Evolutionary conservation across 2,888 invertebrate species (phyloP).

Genomic region (Oxystoma pomonae): DNA sequence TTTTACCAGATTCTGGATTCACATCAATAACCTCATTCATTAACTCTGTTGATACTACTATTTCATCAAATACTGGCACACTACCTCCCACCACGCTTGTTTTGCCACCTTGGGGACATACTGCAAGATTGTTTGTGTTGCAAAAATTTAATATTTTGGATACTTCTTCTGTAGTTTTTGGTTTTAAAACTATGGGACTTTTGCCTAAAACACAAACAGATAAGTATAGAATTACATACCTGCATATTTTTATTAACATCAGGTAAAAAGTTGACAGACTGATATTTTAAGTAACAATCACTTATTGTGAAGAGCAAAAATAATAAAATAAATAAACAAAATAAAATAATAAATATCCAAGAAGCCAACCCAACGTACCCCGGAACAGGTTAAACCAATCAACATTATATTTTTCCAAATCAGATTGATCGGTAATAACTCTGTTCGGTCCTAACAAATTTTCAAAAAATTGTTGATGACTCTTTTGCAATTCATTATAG

Average conservation of each 20-base stretch:
- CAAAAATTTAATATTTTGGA: slow-evolving; percentile 83
- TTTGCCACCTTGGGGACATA: slow-evolving; percentile 93
- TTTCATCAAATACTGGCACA: slow-evolving; percentile 95
- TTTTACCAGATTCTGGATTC: slow-evolving; percentile 74
- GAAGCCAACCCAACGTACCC: too few relatives aligned
- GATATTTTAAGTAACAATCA: too few relatives aligned
- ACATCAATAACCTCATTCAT: slow-evolving; percentile 82
- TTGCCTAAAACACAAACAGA: slow-evolving; percentile 71
- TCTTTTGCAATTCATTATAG: slow-evolving; percentile 53
- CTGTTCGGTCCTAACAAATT: slow-evolving; percentile 56
- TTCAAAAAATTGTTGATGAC: slow-evolving; percentile 63
- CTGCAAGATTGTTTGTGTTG: slow-evolving; percentile 73
- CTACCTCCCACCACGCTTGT: slow-evolving; percentile 93
- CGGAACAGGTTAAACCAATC: slow-evolving; percentile 83
- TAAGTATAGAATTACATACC: too few relatives aligned
- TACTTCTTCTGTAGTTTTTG: slow-evolving; percentile 81
- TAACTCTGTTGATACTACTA: slow-evolving; percentile 76
- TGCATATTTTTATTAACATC: too few relatives aligned
- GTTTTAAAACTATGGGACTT: slow-evolving; percentile 79
- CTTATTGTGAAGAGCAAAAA: too few relatives aligned
- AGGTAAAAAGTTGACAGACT: too few relatives aligned
- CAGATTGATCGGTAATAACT: slow-evolving; percentile 69
- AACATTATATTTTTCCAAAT: slow-evolving; percentile 77
- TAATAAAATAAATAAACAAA: too few relatives aligned
- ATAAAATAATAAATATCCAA: too few relatives aligned